Percentiles rank a stretch among this genome's conserved stretches.
phyloP scores from a whole-genome alignment of 2,797 vertebrate genomes.

The Manis pentadactyla region DNA sequence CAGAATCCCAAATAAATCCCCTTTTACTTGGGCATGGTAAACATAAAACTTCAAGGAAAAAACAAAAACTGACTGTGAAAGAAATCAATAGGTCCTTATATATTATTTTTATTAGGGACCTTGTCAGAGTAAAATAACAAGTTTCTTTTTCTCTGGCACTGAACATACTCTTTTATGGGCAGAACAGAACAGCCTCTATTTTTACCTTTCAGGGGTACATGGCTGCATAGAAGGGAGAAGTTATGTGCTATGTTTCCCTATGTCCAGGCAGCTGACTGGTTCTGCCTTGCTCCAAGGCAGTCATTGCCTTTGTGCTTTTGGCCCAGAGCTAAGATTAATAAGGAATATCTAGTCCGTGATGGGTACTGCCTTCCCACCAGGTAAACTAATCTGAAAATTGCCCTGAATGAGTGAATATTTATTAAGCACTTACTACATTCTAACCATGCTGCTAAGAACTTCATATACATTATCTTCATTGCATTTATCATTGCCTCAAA shows the following conservation, averaged over 20 bases:
- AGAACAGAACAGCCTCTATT: constrained; percentile 60
- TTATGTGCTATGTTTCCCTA: background rate
- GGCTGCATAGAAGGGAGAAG: background rate
- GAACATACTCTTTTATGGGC: constrained; percentile 63
- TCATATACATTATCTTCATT: background rate
- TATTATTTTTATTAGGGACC: constrained; percentile 77
- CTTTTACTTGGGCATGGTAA: constrained; percentile 41
- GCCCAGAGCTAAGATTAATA: background rate
- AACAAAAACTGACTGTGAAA: constrained; percentile 8
- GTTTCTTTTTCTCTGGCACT: constrained; percentile 53
- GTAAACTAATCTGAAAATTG: background rate
- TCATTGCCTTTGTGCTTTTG: background rate
- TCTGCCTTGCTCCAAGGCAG: background rate
- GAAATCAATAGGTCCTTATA: constrained; percentile 74
- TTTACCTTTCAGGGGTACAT: background rate
- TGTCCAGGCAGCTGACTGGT: background rate
- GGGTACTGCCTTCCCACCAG: background rate
- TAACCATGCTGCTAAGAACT: background rate
- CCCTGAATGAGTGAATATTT: background rate
- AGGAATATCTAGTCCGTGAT: background rate
- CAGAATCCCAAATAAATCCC: constrained; percentile 42
- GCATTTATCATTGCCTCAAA: background rate
- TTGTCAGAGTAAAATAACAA: constrained; percentile 73
- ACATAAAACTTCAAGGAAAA: constrained; percentile 70
- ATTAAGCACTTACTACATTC: background rate